Percentiles rank a stretch among this genome's conserved stretches.
Conservation (phyloP, 1,140 invertebrate species). For the Cepaea nemoralis region DNA sequence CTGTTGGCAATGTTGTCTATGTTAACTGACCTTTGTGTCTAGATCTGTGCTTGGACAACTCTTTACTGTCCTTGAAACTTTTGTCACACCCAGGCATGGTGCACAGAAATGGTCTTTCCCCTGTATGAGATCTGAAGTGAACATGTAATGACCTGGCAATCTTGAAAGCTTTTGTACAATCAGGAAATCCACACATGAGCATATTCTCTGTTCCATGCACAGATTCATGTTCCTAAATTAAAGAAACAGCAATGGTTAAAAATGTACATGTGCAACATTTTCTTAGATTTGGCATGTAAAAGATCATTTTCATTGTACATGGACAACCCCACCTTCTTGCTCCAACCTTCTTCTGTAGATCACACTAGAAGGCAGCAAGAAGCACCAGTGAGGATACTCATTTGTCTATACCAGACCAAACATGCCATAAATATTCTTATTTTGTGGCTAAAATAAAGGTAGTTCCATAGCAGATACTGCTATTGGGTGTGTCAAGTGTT, state of each 20-base stretch:
- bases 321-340: no score
- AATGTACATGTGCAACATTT: no score
- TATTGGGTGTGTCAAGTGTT: no score
- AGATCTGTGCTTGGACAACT: background rate
- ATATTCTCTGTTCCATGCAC: background rate
- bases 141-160: background rate
- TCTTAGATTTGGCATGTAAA: background rate
- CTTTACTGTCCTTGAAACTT: constrained; percentile 5
- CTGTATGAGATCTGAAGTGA: constrained; percentile 19
- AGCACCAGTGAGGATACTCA: no score
- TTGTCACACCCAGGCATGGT: background rate
- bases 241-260: background rate
- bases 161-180: constrained; percentile 26
- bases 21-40: constrained; percentile 6
- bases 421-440: no score
- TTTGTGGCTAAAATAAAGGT: no score
- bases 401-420: no score
- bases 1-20: background rate
- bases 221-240: constrained; percentile 11
- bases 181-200: constrained; percentile 13
- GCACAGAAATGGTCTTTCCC: background rate
- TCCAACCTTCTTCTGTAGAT: no score
- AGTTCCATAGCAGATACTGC: no score
- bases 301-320: no score
- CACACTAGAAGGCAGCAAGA: no score